Conservation (phyloP, 2,113 vertebrate genomes). For the Grammomys surdaster region DNA sequence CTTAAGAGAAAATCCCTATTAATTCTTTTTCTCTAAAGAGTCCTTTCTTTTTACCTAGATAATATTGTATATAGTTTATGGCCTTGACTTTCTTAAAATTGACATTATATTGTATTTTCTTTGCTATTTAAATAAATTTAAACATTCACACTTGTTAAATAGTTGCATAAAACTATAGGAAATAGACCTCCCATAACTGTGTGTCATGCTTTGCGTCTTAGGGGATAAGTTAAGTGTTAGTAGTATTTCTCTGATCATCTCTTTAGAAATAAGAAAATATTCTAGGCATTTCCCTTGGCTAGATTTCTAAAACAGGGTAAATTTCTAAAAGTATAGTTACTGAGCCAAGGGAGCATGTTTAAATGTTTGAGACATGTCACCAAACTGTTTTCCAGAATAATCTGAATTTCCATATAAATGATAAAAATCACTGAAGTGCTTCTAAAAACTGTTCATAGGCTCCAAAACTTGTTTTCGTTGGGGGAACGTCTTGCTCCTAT, state of each 20-base stretch:
- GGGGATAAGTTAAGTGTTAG: background rate
- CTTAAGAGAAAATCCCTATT: background rate
- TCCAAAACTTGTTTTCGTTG: conserved; percentile 21
- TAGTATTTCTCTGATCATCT: background rate
- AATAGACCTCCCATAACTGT: background rate
- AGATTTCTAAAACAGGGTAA: background rate
- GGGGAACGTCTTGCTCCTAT: background rate
- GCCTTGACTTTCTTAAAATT: background rate
- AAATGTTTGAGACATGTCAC: conserved; percentile 38
- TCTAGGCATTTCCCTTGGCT: background rate
- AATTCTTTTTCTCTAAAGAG: background rate
- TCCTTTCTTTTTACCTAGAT: conserved; percentile 33
- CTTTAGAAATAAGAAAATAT: conserved; percentile 37
- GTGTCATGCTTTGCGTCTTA: background rate
- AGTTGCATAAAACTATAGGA: conserved; percentile 3
- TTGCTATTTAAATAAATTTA: conserved; percentile 3
- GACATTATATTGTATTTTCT: background rate
- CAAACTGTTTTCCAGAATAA: conserved; percentile 59
- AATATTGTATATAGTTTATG: background rate
- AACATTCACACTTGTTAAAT: conserved; percentile 20
- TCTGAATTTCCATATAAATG: conserved; percentile 51
- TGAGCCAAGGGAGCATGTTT: background rate
- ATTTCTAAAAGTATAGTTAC: background rate
- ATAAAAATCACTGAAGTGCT: conserved; percentile 55
- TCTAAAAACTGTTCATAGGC: conserved; percentile 34